Percentiles rank a stretch among this genome's conserved stretches.
These are phyloP conservation scores for Probaryconus sp. DNA, from an alignment of 1,140 invertebrate genomes.

Conservation along the genomic window DNA sequence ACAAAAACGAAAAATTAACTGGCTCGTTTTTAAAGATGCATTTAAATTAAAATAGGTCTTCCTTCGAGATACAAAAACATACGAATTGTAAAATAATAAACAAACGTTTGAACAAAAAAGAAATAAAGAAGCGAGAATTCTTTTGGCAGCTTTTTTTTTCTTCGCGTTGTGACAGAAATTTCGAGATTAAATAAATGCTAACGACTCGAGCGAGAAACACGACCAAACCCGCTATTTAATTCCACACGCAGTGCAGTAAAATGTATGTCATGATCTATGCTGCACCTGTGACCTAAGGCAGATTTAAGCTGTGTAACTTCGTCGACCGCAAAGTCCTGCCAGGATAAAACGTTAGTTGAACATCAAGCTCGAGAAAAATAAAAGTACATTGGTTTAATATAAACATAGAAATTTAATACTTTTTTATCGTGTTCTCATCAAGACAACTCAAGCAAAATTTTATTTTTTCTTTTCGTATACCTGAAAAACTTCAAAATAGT, in stretches of 20 bases:
- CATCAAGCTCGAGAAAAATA: too few relatives aligned
- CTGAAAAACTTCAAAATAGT: too few relatives aligned
- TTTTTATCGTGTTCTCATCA: too few relatives aligned
- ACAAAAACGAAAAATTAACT: too few relatives aligned
- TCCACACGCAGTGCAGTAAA: constrained; percentile 55
- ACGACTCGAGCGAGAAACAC: constrained; percentile 48
- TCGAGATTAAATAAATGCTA: constrained; percentile 54
- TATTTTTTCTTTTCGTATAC: too few relatives aligned
- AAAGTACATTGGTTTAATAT: too few relatives aligned
- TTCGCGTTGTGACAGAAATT: constrained; percentile 27
- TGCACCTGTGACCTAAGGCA: constrained; percentile 63
- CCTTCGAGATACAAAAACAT: constrained; percentile 16
- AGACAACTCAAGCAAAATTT: too few relatives aligned
- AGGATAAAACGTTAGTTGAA: constrained; percentile 46
- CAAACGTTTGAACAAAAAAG: neutral
- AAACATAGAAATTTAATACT: too few relatives aligned
- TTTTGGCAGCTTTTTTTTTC: constrained; percentile 45
- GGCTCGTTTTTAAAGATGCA: too few relatives aligned
- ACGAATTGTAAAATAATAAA: constrained; percentile 30
- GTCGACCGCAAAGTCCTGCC: constrained; percentile 54
- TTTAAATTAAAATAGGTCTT: too few relatives aligned
- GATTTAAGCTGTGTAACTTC: constrained; percentile 62
- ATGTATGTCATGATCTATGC: constrained; percentile 61
- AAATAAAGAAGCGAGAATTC: constrained; percentile 13
- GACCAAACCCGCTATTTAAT: constrained; percentile 48